Evolutionary conservation across 2,797 vertebrate species (phyloP), one percentile per base, ranked within the genome.

Genomic region (Eospalax fontanierii): DNA sequence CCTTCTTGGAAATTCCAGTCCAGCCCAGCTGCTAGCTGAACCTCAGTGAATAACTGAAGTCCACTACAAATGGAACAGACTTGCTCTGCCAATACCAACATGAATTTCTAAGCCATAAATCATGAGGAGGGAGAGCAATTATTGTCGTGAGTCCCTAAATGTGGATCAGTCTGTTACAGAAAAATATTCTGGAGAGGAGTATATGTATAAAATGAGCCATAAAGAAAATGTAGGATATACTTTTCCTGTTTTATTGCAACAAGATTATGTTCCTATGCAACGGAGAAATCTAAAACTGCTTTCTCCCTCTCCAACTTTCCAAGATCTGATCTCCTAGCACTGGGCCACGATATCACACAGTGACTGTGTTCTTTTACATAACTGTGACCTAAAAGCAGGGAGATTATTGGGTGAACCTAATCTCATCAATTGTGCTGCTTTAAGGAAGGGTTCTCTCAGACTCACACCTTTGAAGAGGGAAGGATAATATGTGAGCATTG

Each of bases 401-500:
- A n/a, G 33, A 38, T 68, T 19, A 54, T 4, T 57, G 12, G 7
- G 12, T 28, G 35, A 16, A 61, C 33, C 57, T 78, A 22, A 65
- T 54, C 35, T 73, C 54, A 86, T 61, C n/a, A 79, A n/a, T 57
- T 9, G 3, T 66, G 2, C 30, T 21, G 30, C 22, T 71, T 54
- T 30, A 75, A 85, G 46, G 88, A 65, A 7, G 14, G 68, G 35
- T 43, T 79, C 70, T 59, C 50, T 74, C n/a, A 91, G 8, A 18
- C n/a, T 30, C 4, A 19, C 22, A 21, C 21, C 22, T 81, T 54
- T 86, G n/a, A 83, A 91, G 35, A 80, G 21, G 11, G 8, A 38
- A 0, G 1, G 5, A 26, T 15, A 33, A 4, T 6, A 0, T 5
- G 0, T 8, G 18, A 92, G 19, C 18, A 33, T n/a, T 75, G 2